Conservation (phyloP, 2,113 vertebrate genomes). For the Capreolus pygargus region DNA sequence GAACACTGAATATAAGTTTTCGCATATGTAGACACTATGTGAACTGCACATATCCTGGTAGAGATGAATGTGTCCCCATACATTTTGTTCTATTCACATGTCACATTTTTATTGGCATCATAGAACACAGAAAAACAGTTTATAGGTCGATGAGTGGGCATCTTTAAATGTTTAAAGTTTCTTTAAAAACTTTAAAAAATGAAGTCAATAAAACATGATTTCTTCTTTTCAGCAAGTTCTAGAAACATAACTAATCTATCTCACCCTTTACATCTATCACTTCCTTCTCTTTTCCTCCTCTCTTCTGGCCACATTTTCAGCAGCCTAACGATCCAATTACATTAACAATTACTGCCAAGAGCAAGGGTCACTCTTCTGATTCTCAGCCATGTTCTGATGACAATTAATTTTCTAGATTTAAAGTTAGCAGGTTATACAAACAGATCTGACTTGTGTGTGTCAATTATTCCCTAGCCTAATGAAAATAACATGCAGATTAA, state of each 20-base stretch:
- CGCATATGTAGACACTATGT: too few species aligned
- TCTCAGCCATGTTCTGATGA: conserved; percentile 8
- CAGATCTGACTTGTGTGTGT: not conserved
- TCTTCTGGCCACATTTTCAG: conserved; percentile 1
- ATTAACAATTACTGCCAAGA: conserved; percentile 27
- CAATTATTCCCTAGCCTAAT: not conserved
- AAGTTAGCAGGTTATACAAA: conserved; percentile 42
- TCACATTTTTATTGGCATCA: not conserved
- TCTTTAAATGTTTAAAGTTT: not conserved
- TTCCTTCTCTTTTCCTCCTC: not conserved
- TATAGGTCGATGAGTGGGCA: not conserved
- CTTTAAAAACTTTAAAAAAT: not conserved
- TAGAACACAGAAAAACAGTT: not conserved
- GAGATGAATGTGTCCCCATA: not conserved
- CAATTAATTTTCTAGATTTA: conserved; percentile 61
- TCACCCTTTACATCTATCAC: not conserved
- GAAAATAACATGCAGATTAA: conserved; percentile 39
- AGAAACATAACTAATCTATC: not conserved
- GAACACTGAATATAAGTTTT: not conserved
- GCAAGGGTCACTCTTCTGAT: conserved; percentile 24
- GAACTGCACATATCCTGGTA: not conserved
- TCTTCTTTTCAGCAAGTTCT: not conserved
- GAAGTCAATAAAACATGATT: not conserved
- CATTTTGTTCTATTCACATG: not conserved
- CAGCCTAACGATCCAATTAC: not conserved